Evolutionary conservation across 92 coral and sea anemone genomes (phyloP), one percentile per base, ranked within the genome.

Genomic region (Phenganax stokvisi): DNA sequence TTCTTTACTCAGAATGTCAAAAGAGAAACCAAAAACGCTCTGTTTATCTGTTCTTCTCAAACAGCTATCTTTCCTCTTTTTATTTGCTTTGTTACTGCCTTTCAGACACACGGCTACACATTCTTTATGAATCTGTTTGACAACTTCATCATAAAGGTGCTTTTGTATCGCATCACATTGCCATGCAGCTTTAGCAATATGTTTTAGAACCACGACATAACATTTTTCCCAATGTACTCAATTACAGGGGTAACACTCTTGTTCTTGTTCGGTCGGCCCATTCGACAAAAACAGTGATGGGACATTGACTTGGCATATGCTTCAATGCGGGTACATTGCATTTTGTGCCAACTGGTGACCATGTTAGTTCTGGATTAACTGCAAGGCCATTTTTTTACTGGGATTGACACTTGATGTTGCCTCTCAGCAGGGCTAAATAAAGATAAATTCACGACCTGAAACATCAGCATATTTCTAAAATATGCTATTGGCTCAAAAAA

Each of bases 61-160:
- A 11, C 12, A 57, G 12, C 63, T 11, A 8, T 57, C 15, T 57
- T n/a, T 11, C 3, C 17, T 12, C 2, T 57, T 11, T 8, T 57
- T 57, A 57, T 11, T 61, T 12, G n/a, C 67, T 61, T 61, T 61
- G 67, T 13, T 13, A 0, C 27, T 15, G 28, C 25, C 67, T 61
- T 61, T 61, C n/a, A 61, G 25, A 61, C 67, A 61, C 67, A 61
- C 13, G 17, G n/a, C 2, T 7, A 61, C 67, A 61, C 67, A 61
- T 61, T 61, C 25, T 61, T 61, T 61, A 61, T 61, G 67, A 8
- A 61, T 61, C n/a, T 61, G 67, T 61, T 61, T 61, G 9, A 61
- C 67, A 12, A 61, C 67, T 61, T 61, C n/a, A 0, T 61, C 25
- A 13, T 61, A 61, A 5, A 61, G n/a, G 67, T 61, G 67, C 27